A percentile compares a stretch with the other conserved stretches of the same genome.
Conservation (phyloP, 1,140 invertebrate species). For the Globodera rostochiensis region DNA sequence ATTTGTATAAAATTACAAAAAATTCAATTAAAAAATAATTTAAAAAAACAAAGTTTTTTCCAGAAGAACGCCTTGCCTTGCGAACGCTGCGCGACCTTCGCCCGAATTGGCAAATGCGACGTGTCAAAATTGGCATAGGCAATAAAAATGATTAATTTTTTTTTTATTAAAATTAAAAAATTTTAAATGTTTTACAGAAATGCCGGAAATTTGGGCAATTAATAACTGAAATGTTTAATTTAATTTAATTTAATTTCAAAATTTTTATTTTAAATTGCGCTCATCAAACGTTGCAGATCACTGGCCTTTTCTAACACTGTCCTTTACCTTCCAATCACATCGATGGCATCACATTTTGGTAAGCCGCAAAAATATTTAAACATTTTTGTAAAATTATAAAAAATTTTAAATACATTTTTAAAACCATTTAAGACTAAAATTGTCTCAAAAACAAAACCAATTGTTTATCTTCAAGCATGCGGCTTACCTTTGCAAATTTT, state of each 20-base stretch:
- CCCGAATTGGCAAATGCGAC: constrained; percentile 27
- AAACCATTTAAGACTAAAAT: too few species aligned
- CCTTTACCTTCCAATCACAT: constrained; percentile 33
- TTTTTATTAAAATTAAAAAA: constrained; percentile 1
- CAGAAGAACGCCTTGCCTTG: constrained; percentile 52
- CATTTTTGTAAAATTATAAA: too few species aligned
- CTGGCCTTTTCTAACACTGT: constrained; percentile 45
- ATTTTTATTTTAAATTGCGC: background rate
- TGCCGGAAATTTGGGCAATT: too few species aligned
- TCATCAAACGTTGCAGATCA: constrained; percentile 34
- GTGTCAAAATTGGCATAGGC: constrained; percentile 30
- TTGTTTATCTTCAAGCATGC: too few species aligned
- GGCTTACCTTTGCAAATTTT: too few species aligned
- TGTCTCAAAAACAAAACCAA: too few species aligned
- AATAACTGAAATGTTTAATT: constrained; percentile 1
- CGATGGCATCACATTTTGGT: constrained; percentile 45
- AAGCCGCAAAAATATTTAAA: too few species aligned
- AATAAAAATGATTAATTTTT: constrained; percentile 8
- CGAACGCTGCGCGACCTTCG: constrained; percentile 43
- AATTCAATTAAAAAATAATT: background rate
- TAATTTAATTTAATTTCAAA: constrained; percentile 16
- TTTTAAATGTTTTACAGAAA: background rate
- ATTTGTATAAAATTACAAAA: background rate
- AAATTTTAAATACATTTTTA: too few species aligned
- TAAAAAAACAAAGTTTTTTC: constrained; percentile 18